Evolutionary conservation across 2,888 invertebrate species (phyloP).

Genomic region (Cordilura impudica): DNA sequence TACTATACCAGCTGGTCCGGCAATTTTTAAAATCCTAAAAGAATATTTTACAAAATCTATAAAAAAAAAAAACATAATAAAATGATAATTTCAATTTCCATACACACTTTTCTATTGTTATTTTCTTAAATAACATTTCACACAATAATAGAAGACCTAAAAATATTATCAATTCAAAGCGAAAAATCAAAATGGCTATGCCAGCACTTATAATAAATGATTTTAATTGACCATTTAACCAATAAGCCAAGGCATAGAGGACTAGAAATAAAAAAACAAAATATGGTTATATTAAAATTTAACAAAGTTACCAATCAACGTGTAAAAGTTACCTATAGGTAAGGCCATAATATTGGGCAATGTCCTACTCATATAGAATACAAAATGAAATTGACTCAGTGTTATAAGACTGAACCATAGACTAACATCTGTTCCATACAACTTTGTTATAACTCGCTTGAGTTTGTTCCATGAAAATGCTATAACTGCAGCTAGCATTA

Average conservation of each 20-base stretch:
- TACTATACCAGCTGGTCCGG: conserved; percentile 84
- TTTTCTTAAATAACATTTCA: conserved; percentile 85
- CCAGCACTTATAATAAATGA: conserved; percentile 91
- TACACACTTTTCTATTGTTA: conserved; percentile 83
- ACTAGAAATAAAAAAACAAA: conserved; percentile 80
- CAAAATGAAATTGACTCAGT: conserved; percentile 96
- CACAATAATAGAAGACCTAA: conserved; percentile 90
- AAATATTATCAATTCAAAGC: conserved; percentile 92
- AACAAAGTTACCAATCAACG: too few species aligned
- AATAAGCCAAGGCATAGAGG: conserved; percentile 89
- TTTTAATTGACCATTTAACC: conserved; percentile 87
- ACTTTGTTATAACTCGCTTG: conserved; percentile 84
- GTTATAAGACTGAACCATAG: conserved; percentile 91
- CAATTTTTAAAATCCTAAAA: conserved; percentile 84
- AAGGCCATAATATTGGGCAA: conserved; percentile 97
- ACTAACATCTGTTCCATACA: conserved; percentile 88
- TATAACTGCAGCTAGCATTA: conserved; percentile 87
- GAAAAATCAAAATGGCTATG: conserved; percentile 91
- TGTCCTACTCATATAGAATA: conserved; percentile 96
- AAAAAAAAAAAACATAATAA: neutral
- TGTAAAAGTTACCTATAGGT: conserved; percentile 85
- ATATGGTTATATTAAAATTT: conserved; percentile 4
- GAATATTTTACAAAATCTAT: neutral
- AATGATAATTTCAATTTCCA: neutral
- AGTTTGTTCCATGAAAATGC: conserved; percentile 86